Evolutionary conservation across 2,888 invertebrate genomes (phyloP), one percentile per base, ranked within the genome.

Genomic region (Spodoptera exigua): DNA sequence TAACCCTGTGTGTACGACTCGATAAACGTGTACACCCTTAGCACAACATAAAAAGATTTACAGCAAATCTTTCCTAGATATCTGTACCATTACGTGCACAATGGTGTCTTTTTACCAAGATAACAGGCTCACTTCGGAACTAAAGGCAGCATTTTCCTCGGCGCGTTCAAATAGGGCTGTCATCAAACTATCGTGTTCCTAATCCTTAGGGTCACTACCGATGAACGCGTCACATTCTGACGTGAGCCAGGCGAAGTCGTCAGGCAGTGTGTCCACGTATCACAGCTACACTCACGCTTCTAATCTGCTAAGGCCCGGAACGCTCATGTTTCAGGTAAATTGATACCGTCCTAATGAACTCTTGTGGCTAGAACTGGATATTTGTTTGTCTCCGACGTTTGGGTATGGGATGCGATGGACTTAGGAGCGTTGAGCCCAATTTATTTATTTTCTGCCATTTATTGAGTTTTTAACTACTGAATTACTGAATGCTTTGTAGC

Each of bases 251-350:
- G 80, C 88, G 0, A 91, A 88, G 76, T 92, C 92, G 1, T 77
- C 81, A 0, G 61, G 77, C 1, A 92, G 93, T 58, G 79, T 81
- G n/a, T 32, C 78, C 51, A 92, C 92, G 1, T 86, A 78, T 62
- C 86, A 87, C 40, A 90, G 90, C 54, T 84, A 85, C 32, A 61
- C 84, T 11, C 76, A 83, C 27, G 51, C 80, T 0, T 79, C 82
- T 61, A 90, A 91, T 70, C 60, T 93, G 4, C 70, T 91, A 34
- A 83, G 84, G 56, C 93, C 93, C 10, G 93, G 93, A 1, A 85
- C 91, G 1, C 72, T 81, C 63, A 36, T 92, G 47, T 92, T 80
- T 77, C 92, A 91, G 87, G 93, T 93, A 82, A 75, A 51, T 51
- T 64, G 53, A 58, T 54, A 58, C 45, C 37, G 11, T 11, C 13